Base-by-base conservation (phyloP, 30 jellyfish, hydroid and myxozoan species). In the Thelohanellus kitauei region DNA sequence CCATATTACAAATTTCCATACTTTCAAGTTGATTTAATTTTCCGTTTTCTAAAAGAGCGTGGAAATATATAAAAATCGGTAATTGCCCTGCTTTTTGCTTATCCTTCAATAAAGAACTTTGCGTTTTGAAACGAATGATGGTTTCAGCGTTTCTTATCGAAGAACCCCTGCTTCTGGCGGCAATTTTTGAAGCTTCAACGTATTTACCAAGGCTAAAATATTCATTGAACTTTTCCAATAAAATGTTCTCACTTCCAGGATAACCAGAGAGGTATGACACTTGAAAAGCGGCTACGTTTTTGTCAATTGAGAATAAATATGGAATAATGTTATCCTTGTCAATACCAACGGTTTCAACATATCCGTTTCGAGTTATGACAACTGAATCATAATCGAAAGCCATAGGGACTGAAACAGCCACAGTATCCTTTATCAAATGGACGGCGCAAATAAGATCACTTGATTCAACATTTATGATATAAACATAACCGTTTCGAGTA, bases 181-280 rank as follows among this genome's bases (percentile, higher is more conserved):
- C 99, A 33, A 82, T 57, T 46, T 82, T 82, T 11, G 99, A 89
- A 18, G 99, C 99, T 34, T 64, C 99, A 16, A 75, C 60, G 23
- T 67, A 82, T 54, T 82, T 84, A 11, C 90, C 99, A 42, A 44
- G 84, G 3, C 84, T 51, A 54, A 82, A 82, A 27, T 64, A 54
- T 41, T 66, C 86, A 53, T 82, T 82, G 54, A 82, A 82, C 17
- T 43, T 45, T 52, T 66, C 90, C 51, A 66, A 75, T 41, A 64
- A 82, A 18, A 82, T 47, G 35, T 57, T 64, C 20, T 82, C 99
- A 3, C 90, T 86, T 18, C 99, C 99, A 17, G 99, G 84, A 31
- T 64, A 47, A 35, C 66, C 66, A 52, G 90, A 82, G 13, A 89
- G 45, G 39, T 82, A 89, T 21, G 89, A 86, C 37, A 82, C 41